Conservation (phyloP, 1,140 invertebrate genomes). For the Anthonomus grandis region DNA sequence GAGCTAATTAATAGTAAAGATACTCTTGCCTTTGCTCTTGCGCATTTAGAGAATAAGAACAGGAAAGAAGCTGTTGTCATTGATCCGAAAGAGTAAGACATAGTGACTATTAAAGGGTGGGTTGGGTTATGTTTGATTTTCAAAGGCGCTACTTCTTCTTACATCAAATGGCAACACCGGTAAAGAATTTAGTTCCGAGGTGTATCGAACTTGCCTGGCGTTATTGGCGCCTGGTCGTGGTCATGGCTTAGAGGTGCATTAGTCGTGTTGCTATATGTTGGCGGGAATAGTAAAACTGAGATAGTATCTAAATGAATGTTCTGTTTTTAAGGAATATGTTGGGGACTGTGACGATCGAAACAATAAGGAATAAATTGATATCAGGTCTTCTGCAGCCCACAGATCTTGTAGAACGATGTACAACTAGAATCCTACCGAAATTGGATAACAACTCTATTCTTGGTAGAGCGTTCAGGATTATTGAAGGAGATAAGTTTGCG, state of each 20-base stretch:
- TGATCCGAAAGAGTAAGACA: slow-evolving; percentile 56
- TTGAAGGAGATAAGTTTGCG: slow-evolving; percentile 77
- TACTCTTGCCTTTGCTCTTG: slow-evolving; percentile 63
- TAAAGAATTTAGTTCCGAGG: no score
- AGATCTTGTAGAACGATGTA: slow-evolving; percentile 63
- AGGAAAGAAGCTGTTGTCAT: slow-evolving; percentile 70
- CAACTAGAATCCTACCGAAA: slow-evolving; percentile 73
- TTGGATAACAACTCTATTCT: slow-evolving; percentile 63
- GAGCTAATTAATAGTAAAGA: slow-evolving; percentile 56
- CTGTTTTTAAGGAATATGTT: slow-evolving; percentile 56
- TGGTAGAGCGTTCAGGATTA: slow-evolving; percentile 70
- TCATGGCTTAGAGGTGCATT: no score
- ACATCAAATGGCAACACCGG: neutral
- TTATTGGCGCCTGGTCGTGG: no score
- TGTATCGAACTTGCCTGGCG: no score
- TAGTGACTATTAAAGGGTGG: no score
- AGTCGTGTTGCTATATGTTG: no score
- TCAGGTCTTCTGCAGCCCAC: slow-evolving; percentile 59
- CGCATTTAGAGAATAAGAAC: slow-evolving; percentile 58
- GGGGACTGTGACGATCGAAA: slow-evolving; percentile 72
- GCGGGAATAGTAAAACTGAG: no score
- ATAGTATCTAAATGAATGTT: no score
- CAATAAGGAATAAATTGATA: slow-evolving; percentile 68
- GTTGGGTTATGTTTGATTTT: no score
- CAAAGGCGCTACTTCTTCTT: neutral